phyloP scores from a whole-genome alignment of 2,888 invertebrate genomes.

The Vanessa cardui region DNA sequence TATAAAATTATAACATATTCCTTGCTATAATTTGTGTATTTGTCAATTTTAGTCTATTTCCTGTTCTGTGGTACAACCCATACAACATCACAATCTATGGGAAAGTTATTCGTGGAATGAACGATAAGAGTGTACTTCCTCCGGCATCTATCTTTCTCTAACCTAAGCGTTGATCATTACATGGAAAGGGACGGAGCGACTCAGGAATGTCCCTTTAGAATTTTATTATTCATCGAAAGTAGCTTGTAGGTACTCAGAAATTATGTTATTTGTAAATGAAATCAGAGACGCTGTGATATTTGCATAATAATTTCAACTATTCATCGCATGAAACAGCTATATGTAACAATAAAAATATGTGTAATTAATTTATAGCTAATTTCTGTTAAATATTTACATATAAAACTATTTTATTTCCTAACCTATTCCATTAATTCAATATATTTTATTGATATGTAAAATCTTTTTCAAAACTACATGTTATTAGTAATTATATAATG shows the following conservation, averaged over 20 bases:
- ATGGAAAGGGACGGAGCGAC: slow-evolving; percentile 47
- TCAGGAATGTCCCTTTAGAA: slow-evolving; percentile 70
- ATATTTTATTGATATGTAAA: no score
- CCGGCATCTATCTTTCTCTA: slow-evolving; percentile 51
- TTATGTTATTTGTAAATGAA: slow-evolving; percentile 46
- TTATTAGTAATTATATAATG: no score
- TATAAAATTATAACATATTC: neutral
- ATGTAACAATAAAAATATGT: neutral
- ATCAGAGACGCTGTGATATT: slow-evolving; percentile 36
- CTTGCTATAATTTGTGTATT: neutral
- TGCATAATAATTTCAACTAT: slow-evolving; percentile 8
- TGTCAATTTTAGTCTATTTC: slow-evolving; percentile 11
- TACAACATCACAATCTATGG: slow-evolving; percentile 69
- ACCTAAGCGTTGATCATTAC: slow-evolving; percentile 30
- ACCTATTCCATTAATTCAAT: no score
- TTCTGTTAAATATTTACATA: neutral
- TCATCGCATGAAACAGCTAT: neutral
- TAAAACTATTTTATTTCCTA: no score
- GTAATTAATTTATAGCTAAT: neutral
- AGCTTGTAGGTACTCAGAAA: slow-evolving; percentile 43
- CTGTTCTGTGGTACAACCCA: slow-evolving; percentile 36
- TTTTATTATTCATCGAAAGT: slow-evolving; percentile 74
- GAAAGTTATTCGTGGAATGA: slow-evolving; percentile 80
- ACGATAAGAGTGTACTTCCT: slow-evolving; percentile 73
- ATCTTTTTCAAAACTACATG: no score